Base-by-base conservation (phyloP, 2,888 invertebrate genomes). In the Mythimna loreyi region DNA sequence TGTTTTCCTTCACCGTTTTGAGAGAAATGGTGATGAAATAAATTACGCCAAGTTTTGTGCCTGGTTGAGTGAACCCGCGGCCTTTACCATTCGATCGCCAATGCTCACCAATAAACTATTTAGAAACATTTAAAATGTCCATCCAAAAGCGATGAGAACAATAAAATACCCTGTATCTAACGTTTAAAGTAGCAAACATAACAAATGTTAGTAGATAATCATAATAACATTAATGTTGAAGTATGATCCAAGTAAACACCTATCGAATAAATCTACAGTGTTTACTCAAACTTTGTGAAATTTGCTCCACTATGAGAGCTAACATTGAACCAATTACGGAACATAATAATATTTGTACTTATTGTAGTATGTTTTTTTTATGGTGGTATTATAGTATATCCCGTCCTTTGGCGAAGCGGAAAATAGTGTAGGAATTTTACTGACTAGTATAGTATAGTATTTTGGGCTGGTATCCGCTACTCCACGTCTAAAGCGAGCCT, bases 201-300 rank as follows among this genome's bases (percentile, higher is more conserved):
- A 80, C 66, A 72, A 79, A 82, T 25, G 62, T 63, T 67, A 23
- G 50, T 67, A 77, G 81, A 84, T 86, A 83, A 86, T 85, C 83
- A 76, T 78, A 82, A 77, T 78, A 79, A 72, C 75, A 71, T 75
- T 83, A 84, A 85, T 80, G 78, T 66, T 80, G 68, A 75, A 80
- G 73, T 78, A 69, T 78, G 83, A 78, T 81, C 77, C 78, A 63
- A 70, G 78, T 74, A 82, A 86, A 87, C 85, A 87, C 85, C 81
- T 83, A 84, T 86, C 85, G 86, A 83, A 82, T 79, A 77, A 69
- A 67, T 43, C 33, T 16, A 9, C 23, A 11, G 36, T 59, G 43
- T 71, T 78, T 79, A 81, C 80, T 85, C 81, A 85, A 87, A 88
- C 84, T 86, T 87, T 86, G 84, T 83, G 81, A 87, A 87, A 88